A percentile compares a stretch with the other conserved stretches of the same genome.
These are phyloP conservation scores for Eidolon dupreanum DNA, from an alignment of 2,797 vertebrate genomes.

Conservation along the genomic window DNA sequence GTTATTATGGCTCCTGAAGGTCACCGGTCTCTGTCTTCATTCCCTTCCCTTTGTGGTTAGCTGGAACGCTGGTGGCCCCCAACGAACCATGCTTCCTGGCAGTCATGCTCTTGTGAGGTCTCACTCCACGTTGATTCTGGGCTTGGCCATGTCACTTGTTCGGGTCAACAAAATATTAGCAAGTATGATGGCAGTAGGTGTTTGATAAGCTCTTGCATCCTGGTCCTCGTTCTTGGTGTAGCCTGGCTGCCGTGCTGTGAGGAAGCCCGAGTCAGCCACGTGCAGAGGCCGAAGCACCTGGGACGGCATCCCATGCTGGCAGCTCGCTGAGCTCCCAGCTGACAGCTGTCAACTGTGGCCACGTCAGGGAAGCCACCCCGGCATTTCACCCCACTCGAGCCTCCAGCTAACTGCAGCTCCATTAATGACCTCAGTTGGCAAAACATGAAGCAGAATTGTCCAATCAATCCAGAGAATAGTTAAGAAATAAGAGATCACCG, in stretches of 20 bases:
- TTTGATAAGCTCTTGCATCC: not conserved
- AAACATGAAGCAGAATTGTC: not conserved
- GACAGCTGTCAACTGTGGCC: not conserved
- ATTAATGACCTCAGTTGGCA: not conserved
- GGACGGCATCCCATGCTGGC: not conserved
- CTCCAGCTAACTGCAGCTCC: not conserved
- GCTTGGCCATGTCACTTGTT: not conserved
- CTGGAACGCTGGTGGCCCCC: too few species aligned
- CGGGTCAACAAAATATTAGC: not conserved
- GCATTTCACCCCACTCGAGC: not conserved
- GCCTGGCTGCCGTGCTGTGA: not conserved
- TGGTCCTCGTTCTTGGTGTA: not conserved
- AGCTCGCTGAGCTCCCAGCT: not conserved
- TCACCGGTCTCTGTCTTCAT: not conserved
- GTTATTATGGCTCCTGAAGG: not conserved
- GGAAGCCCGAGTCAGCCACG: not conserved
- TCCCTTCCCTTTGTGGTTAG: not conserved
- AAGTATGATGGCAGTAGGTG: not conserved
- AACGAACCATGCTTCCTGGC: not conserved
- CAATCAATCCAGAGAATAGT: not conserved
- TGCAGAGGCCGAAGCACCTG: not conserved
- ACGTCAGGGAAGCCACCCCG: accelerated
- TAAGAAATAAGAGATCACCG: accelerated
- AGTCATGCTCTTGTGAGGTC: not conserved
- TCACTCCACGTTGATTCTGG: not conserved